Evolutionary conservation across 2,797 vertebrate genomes (phyloP), one percentile per base, ranked within the genome.

Genomic region (Cossypha heuglini): DNA sequence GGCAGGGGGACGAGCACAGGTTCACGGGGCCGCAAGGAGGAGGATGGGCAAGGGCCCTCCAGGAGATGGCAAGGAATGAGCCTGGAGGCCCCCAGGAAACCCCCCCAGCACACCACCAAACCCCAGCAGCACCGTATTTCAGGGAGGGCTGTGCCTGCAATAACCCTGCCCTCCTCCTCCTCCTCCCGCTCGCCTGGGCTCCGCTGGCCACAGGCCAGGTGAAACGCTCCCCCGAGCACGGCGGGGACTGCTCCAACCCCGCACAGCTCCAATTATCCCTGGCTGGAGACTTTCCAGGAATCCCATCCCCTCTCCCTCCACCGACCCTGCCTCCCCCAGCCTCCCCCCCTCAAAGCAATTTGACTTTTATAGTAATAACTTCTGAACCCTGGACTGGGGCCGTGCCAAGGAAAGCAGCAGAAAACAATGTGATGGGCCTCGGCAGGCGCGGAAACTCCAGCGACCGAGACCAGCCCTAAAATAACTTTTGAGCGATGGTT

Each of bases 281-380:
- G n/a, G 37, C 91, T 96, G 94, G 95, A 96, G 74, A 51, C 45
- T 67, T 83, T 96, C 95, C 96, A 95, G 88, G 77, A 91, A 79
- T 93, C 95, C 80, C 86, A 75, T 96, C 91, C 71, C 78, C 33
- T 59, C 61, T 80, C 86, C 63, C 63, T 63, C 49, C 45, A 48
- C 45, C 14, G 4, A 35, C 46, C 77, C 69, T 77, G 52, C 67
- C 67, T 82, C 55, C 86, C 46, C 77, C 69, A 74, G 52, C 67
- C 67, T 82, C 55, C 86, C 88, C 71, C 43, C 77, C 57, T 49
- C 89, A 92, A 92, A 96, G 96, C 92, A 95, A 96, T 96, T 93
- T 96, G 96, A 96, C 93, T 97, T 97, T 96, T 94, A 96, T 96
- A 96, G 92, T 96, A 97, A 96, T 97, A 97, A 96, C 91, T 95